phyloP scores from a whole-genome alignment of 1,140 invertebrate genomes.

The Ceratosolen fusciceps region DNA sequence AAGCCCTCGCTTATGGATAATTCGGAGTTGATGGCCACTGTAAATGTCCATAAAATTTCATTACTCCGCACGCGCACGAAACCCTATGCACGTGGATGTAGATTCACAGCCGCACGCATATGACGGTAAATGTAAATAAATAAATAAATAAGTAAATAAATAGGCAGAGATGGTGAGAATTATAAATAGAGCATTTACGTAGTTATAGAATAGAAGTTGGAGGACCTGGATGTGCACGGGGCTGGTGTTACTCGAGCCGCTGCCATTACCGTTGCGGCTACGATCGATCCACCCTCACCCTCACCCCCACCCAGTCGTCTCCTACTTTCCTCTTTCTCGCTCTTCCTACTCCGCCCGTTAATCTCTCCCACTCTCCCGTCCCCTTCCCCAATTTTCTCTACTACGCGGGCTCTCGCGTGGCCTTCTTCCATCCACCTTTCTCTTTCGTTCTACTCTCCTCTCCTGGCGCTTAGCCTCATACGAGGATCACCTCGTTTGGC shows the following conservation, averaged over 20 bases:
- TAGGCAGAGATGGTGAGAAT: not conserved
- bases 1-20: too few relatives aligned
- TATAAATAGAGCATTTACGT: not conserved
- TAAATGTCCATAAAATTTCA: too few relatives aligned
- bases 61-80: too few relatives aligned
- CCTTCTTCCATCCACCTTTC: slow-evolving; percentile 49
- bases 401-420: slow-evolving; percentile 45
- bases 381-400: not conserved
- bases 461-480: slow-evolving; percentile 4
- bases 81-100: too few relatives aligned
- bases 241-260: not conserved
- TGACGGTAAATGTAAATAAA: too few relatives aligned
- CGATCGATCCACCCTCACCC: slow-evolving; percentile 37
- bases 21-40: too few relatives aligned
- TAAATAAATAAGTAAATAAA: not conserved
- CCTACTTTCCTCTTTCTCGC: not conserved
- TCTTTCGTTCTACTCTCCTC: not conserved
- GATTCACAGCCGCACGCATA: too few relatives aligned
- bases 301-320: too few relatives aligned
- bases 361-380: slow-evolving; percentile 33
- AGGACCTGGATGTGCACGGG: not conserved
- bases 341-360: not conserved
- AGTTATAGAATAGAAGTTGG: not conserved
- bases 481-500: not conserved
- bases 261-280: not conserved